Percentiles rank a stretch among this genome's conserved stretches.
phyloP scores from a whole-genome alignment of 2,113 vertebrate genomes.

The Eulemur rufifrons region DNA sequence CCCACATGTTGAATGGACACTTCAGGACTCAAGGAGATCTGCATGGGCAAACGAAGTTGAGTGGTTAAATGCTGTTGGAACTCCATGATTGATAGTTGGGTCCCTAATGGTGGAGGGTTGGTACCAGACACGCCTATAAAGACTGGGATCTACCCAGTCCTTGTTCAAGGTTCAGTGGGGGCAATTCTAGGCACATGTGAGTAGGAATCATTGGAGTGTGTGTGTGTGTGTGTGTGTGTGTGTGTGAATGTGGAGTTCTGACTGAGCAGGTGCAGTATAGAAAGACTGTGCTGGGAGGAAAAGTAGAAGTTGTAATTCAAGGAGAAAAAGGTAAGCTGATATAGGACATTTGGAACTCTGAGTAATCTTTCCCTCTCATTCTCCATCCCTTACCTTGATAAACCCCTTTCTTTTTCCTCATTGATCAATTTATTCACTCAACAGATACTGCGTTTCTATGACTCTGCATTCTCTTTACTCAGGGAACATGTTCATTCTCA shows the following conservation, averaged over 20 bases:
- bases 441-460: neutral
- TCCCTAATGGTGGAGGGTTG: neutral
- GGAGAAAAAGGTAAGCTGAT: neutral
- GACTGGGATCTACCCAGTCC: neutral
- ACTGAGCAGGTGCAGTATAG: neutral
- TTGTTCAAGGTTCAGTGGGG: neutral
- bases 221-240: neutral
- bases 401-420: neutral
- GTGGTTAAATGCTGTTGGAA: neutral
- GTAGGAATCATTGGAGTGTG: neutral
- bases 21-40: neutral
- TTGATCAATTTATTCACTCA: slow-evolving; percentile 3
- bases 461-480: neutral
- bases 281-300: neutral
- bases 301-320: neutral
- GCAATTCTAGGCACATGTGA: neutral
- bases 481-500: neutral
- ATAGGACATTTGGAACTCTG: neutral
- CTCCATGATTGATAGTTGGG: neutral
- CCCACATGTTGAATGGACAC: neutral
- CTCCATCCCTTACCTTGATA: neutral
- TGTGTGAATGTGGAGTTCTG: neutral
- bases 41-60: neutral
- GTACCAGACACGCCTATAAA: neutral
- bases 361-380: neutral